Evolutionary conservation across 2,797 vertebrate genomes (phyloP).

Genomic region (Malacoctenus gilli): DNA sequence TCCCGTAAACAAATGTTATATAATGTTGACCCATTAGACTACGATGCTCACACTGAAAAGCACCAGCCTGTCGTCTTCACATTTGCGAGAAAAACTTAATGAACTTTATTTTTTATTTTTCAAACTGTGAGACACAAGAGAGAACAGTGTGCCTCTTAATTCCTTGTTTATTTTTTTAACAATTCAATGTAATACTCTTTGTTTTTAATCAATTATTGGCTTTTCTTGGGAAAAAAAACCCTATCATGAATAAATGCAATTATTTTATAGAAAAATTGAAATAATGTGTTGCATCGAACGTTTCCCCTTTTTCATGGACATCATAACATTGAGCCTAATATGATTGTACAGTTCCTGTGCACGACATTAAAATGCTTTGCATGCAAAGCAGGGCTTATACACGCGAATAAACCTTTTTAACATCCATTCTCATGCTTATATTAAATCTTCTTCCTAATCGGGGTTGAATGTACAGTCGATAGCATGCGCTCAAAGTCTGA

Average conservation of each 20-base stretch:
- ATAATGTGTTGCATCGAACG: no score
- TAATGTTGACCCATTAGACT: constrained; percentile 4
- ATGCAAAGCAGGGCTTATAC: constrained; percentile 59
- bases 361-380: constrained; percentile 40
- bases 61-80: not conserved
- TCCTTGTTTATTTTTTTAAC: no score
- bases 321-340: not conserved
- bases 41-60: no score
- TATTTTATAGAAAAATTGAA: no score
- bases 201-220: no score
- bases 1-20: constrained; percentile 32
- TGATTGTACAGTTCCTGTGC: constrained; percentile 7
- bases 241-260: no score
- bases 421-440: constrained; percentile 47
- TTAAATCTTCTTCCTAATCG: constrained; percentile 60
- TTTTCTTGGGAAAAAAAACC: no score
- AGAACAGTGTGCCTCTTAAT: not conserved
- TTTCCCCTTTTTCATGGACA: not conserved
- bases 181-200: no score
- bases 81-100: not conserved
- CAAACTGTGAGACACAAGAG: not conserved
- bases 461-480: constrained; percentile 19
- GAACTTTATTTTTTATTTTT: no score
- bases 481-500: constrained; percentile 10
- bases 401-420: constrained; percentile 57